Conservation (phyloP, 2,797 vertebrate species). For the Bucorvus abyssinicus region DNA sequence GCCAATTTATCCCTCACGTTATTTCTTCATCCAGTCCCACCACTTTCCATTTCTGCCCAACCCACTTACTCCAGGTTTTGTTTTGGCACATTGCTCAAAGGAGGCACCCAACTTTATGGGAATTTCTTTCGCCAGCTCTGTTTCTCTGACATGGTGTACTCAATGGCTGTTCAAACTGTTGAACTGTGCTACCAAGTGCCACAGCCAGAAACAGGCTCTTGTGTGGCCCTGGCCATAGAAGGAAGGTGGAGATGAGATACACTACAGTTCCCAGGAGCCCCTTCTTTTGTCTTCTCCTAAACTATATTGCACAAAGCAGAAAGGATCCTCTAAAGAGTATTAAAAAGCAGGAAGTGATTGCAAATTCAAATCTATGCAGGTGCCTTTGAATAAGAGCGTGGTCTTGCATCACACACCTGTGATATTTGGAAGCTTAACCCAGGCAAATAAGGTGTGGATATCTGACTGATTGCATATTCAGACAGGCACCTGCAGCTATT, state of each 20-base stretch:
- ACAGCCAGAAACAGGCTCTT: background rate
- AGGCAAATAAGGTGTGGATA: conserved; percentile 74
- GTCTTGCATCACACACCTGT: conserved; percentile 71
- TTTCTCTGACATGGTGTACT: background rate
- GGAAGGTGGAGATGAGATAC: background rate
- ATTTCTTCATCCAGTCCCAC: conserved; percentile 1
- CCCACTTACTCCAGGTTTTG: background rate
- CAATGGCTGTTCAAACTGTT: background rate
- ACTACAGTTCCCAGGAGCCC: conserved; percentile 36
- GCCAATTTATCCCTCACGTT: background rate
- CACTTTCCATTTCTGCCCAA: background rate
- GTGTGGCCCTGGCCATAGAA: background rate
- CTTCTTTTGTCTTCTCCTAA: conserved; percentile 4
- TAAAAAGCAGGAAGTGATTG: conserved; percentile 70
- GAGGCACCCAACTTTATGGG: background rate
- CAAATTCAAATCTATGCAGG: conserved; percentile 67
- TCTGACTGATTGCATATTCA: conserved; percentile 74
- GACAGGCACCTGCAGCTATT: conserved; percentile 72
- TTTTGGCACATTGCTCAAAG: conserved; percentile 2
- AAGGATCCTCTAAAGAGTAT: conserved; percentile 45
- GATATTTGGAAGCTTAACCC: conserved; percentile 67
- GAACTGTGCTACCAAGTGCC: background rate
- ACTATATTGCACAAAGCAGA: conserved; percentile 8
- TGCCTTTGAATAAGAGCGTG: conserved; percentile 68
- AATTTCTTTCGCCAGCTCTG: background rate